A percentile compares a stretch with the other conserved stretches of the same genome.
Evolutionary conservation across 2,888 invertebrate species (phyloP).

Genomic region (Cheilosia variabilis): DNA sequence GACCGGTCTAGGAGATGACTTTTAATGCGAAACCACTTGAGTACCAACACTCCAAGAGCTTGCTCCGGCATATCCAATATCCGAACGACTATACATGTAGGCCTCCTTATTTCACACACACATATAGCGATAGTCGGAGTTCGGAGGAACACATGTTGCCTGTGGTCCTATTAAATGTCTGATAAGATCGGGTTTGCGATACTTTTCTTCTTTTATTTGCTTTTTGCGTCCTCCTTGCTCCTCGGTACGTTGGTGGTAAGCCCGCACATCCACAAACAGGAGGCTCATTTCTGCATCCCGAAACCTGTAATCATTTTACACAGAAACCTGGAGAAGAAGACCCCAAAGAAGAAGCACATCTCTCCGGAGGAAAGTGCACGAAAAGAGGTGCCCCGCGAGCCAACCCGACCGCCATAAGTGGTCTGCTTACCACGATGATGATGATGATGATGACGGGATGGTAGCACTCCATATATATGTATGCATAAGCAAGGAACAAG

Average conservation of each 20-base stretch:
- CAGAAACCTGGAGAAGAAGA: neutral
- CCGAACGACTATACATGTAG: neutral
- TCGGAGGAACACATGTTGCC: constrained; percentile 48
- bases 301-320: constrained; percentile 16
- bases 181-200: constrained; percentile 55
- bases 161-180: constrained; percentile 53
- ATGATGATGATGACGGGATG: neutral
- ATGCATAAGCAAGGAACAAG: neutral
- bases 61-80: neutral
- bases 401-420: constrained; percentile 35
- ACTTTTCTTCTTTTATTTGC: constrained; percentile 35
- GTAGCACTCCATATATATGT: neutral
- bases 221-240: neutral
- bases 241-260: constrained; percentile 22
- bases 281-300: neutral
- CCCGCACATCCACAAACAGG: constrained; percentile 2
- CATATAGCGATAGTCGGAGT: neutral
- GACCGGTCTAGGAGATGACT: constrained; percentile 18
- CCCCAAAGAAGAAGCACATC: constrained; percentile 6
- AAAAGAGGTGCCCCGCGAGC: constrained; percentile 14
- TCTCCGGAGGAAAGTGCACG: constrained; percentile 11
- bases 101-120: constrained; percentile 1
- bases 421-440: neutral
- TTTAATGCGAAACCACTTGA: constrained; percentile 60
- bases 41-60: constrained; percentile 14